Conservation (phyloP, 2,113 vertebrate species). For the Probosciger aterrimus region DNA sequence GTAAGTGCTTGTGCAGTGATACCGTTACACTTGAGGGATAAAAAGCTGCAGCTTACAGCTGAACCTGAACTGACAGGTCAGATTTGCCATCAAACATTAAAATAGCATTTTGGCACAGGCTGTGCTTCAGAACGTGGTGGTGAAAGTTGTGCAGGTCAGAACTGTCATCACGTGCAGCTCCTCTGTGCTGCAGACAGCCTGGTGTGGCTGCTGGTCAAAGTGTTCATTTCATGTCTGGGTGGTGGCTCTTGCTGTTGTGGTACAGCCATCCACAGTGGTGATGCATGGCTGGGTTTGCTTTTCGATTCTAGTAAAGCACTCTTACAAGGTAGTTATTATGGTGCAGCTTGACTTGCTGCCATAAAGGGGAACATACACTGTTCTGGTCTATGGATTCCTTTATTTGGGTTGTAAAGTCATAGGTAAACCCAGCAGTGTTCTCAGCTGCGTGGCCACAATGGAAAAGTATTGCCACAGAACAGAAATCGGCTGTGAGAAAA, state of each 20-base stretch:
- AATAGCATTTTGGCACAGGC: background rate
- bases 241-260: background rate
- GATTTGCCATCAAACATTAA: background rate
- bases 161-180: background rate
- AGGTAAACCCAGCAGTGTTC: background rate
- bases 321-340: background rate
- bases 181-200: background rate
- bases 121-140: background rate
- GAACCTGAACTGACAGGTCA: background rate
- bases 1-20: background rate
- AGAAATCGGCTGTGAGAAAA: background rate
- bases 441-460: background rate
- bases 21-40: background rate
- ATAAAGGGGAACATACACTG: background rate
- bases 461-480: background rate
- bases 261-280: accelerated
- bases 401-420: background rate
- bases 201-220: background rate
- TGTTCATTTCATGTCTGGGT: background rate
- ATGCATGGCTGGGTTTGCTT: background rate
- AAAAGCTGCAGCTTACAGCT: background rate
- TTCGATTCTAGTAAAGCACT: background rate
- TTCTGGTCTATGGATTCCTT: background rate
- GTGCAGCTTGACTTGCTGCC: background rate
- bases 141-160: background rate